These are phyloP conservation scores for Aphelinus certus DNA, from an alignment of 1,140 invertebrate genomes.

Conservation along the genomic window DNA sequence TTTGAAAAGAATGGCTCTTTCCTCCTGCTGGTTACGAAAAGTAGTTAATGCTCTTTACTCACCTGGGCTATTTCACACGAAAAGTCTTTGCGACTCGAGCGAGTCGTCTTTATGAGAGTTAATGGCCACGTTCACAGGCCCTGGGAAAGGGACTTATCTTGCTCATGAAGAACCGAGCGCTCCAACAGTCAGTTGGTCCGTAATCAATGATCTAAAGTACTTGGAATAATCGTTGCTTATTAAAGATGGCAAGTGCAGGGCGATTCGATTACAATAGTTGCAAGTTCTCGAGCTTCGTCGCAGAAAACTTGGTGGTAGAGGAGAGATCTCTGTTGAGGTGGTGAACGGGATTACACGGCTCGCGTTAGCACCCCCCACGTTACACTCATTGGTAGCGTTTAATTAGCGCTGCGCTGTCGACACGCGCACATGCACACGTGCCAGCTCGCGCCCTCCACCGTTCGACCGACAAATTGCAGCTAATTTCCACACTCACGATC, in stretches of 20 bases:
- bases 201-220: slow-evolving; percentile 8
- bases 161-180: too few relatives aligned
- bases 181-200: too few relatives aligned
- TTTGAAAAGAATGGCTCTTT: too few relatives aligned
- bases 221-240: slow-evolving; percentile 25
- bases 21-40: too few relatives aligned
- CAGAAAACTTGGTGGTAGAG: background rate
- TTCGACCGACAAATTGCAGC: slow-evolving; percentile 54
- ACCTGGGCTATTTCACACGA: too few relatives aligned
- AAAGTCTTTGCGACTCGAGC: too few relatives aligned
- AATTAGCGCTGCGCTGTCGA: slow-evolving; percentile 50
- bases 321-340: slow-evolving; percentile 39
- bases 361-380: slow-evolving; percentile 44
- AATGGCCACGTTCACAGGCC: too few relatives aligned
- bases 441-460: slow-evolving; percentile 13
- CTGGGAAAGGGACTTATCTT: too few relatives aligned
- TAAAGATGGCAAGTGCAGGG: background rate
- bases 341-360: slow-evolving; percentile 49
- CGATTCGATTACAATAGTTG: slow-evolving; percentile 9
- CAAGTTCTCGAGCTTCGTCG: background rate
- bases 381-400: slow-evolving; percentile 57
- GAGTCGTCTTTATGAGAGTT: too few relatives aligned
- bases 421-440: slow-evolving; percentile 21
- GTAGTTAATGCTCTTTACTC: too few relatives aligned
- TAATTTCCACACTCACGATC: slow-evolving; percentile 56